Base-by-base conservation (phyloP, 2,888 invertebrate species). In the Chalcosyrphus nemorum region DNA sequence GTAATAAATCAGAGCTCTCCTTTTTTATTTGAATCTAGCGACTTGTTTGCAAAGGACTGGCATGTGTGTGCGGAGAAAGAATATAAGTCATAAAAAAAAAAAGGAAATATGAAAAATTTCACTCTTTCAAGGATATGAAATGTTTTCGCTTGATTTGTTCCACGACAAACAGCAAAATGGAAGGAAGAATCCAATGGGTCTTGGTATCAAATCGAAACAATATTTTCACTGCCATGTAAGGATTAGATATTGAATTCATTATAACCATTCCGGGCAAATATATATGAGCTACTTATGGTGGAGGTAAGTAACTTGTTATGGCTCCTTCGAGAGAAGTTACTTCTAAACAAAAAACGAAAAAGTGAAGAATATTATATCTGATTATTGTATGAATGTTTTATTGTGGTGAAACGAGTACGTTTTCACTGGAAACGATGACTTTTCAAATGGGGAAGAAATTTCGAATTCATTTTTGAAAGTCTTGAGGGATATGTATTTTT, bases 361-460 rank as follows among this genome's bases (percentile, higher is more conserved):
- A 32, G 45, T 45, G 70, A 35, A 4, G 11, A 24, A 47, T 57
- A 17, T 35, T 47, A 13, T 50, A 61, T 29, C 45, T 61, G 61
- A 61, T 61, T 61, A 45, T 61, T 61, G 43, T n/a, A 61, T 50
- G 65, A 65, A 65, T 65, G 47, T 35, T 65, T 65, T 13, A 65
- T 38, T 65, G 50, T 35, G 65, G 21, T 13, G 47, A 50, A 65
- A 15, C 27, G 63, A 24, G n/a, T 45, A n/a, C n/a, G 13, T 35
- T 29, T 47, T 47, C 47, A 47, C 13, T 15, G 63, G 21, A 3
- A 35, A 38, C 38, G 50, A 50, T 65, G 32, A 29, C 32, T 4
- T 54, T 7, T 29, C n/a, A n/a, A n/a, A 5, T 6, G 13, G 17
- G 17, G 3, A 32, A 11, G 21, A 38, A 47, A 32, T 47, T 32